phyloP scores from a whole-genome alignment of 2,888 invertebrate species.

The Cantharis lateralis region DNA sequence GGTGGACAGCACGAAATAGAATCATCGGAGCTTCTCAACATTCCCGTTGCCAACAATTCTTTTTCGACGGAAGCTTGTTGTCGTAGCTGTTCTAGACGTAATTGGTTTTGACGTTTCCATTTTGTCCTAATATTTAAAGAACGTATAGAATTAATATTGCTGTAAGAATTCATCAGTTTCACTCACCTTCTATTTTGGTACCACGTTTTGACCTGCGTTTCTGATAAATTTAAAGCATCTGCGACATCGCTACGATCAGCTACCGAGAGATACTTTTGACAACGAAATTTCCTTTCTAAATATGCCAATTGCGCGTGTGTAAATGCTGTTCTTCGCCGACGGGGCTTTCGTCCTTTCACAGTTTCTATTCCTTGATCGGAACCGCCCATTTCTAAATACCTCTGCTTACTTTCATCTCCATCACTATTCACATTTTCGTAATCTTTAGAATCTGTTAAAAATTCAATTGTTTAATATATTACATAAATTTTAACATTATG shows the following conservation, averaged over 20 bases:
- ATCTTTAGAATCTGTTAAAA: conserved; percentile 38
- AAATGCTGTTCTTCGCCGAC: conserved; percentile 87
- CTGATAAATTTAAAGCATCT: conserved; percentile 84
- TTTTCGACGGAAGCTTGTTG: conserved; percentile 83
- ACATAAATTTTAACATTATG: not conserved
- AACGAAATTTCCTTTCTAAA: conserved; percentile 88
- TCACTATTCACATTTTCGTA: conserved; percentile 49
- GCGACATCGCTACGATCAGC: conserved; percentile 93
- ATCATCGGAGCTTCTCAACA: conserved; percentile 43
- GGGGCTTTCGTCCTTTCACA: conserved; percentile 72
- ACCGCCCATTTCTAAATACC: conserved; percentile 24
- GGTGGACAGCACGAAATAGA: conserved; percentile 52
- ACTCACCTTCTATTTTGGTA: conserved; percentile 84
- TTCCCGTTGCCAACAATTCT: conserved; percentile 58
- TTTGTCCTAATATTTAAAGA: conserved; percentile 68
- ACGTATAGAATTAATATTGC: not conserved
- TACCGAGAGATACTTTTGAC: conserved; percentile 92
- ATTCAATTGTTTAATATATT: not conserved
- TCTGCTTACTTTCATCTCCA: conserved; percentile 35
- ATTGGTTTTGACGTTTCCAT: conserved; percentile 89
- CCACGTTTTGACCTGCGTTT: conserved; percentile 97
- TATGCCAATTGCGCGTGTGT: conserved; percentile 93
- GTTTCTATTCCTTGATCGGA: conserved; percentile 35
- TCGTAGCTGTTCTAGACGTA: conserved; percentile 81
- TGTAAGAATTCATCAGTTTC: not conserved